Percentiles rank a stretch among this genome's conserved stretches.
phyloP scores from a whole-genome alignment of 2,113 vertebrate genomes.

The Anguilla japonica region DNA sequence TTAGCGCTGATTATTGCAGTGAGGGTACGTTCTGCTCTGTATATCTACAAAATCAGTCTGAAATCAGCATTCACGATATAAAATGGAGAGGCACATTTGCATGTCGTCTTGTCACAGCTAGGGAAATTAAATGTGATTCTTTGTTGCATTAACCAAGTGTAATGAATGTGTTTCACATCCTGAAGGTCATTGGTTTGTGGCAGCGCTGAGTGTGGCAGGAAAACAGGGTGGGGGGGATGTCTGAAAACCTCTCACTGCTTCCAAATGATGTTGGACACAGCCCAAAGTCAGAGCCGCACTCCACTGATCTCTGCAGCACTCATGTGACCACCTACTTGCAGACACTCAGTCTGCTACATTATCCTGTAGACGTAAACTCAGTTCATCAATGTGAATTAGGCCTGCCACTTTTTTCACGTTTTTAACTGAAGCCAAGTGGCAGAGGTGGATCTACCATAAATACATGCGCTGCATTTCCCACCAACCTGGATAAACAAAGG shows the following conservation, averaged over 20 bases:
- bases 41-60: constrained; percentile 33
- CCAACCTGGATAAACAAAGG: constrained; percentile 48
- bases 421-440: constrained; percentile 35
- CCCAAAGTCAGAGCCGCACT: constrained; percentile 29
- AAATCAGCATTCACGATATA: constrained; percentile 32
- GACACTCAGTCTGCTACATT: constrained; percentile 24
- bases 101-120: neutral
- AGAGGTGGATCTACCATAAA: constrained; percentile 34
- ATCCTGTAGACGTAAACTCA: constrained; percentile 29
- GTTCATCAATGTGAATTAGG: constrained; percentile 54
- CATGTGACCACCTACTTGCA: constrained; percentile 3
- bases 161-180: neutral
- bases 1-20: constrained; percentile 5
- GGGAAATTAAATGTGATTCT: neutral
- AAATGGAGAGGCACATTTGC: neutral
- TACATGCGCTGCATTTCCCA: constrained; percentile 45
- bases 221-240: neutral
- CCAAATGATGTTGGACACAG: constrained; percentile 17
- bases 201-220: neutral
- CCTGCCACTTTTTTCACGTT: constrained; percentile 27
- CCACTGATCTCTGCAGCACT: constrained; percentile 11
- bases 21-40: constrained; percentile 41
- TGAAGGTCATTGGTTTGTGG: neutral
- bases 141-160: neutral
- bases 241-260: neutral